These are phyloP conservation scores for Laothoe populi DNA, from an alignment of 2,888 invertebrate genomes.

Conservation along the genomic window DNA sequence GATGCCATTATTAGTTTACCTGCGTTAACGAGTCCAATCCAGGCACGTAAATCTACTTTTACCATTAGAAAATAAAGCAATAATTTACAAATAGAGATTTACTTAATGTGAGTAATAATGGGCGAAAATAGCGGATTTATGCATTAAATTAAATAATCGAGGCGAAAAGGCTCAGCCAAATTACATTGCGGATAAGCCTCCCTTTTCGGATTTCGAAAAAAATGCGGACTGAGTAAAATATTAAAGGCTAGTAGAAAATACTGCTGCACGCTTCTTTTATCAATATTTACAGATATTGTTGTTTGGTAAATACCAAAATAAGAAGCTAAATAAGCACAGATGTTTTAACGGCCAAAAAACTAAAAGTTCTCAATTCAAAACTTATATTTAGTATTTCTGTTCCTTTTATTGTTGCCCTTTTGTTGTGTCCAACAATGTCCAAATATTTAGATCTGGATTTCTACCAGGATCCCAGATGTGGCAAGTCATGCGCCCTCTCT, in stretches of 20 bases:
- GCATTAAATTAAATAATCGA: slow-evolving; percentile 23
- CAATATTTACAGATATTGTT: too few species aligned
- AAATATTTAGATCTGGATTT: too few species aligned
- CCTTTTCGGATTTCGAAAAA: slow-evolving; percentile 20
- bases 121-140: slow-evolving; percentile 25
- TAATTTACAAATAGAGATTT: slow-evolving; percentile 15
- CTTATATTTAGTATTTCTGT: too few species aligned
- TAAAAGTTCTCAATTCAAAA: too few species aligned
- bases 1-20: too few species aligned
- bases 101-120: slow-evolving; percentile 22
- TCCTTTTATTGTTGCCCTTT: too few species aligned
- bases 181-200: slow-evolving; percentile 20
- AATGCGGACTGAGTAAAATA: slow-evolving; percentile 18
- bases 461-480: too few species aligned
- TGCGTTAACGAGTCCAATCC: background rate
- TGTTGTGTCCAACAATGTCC: too few species aligned
- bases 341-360: too few species aligned
- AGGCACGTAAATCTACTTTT: background rate
- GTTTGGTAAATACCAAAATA: too few species aligned
- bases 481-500: too few species aligned
- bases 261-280: background rate
- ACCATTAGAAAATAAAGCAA: slow-evolving; percentile 5
- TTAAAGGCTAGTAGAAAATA: slow-evolving; percentile 3
- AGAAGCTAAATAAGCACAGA: too few species aligned
- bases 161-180: slow-evolving; percentile 24